These are phyloP conservation scores for Acipenser ruthenus DNA, from an alignment of 2,797 vertebrate genomes.

Conservation along the genomic window DNA sequence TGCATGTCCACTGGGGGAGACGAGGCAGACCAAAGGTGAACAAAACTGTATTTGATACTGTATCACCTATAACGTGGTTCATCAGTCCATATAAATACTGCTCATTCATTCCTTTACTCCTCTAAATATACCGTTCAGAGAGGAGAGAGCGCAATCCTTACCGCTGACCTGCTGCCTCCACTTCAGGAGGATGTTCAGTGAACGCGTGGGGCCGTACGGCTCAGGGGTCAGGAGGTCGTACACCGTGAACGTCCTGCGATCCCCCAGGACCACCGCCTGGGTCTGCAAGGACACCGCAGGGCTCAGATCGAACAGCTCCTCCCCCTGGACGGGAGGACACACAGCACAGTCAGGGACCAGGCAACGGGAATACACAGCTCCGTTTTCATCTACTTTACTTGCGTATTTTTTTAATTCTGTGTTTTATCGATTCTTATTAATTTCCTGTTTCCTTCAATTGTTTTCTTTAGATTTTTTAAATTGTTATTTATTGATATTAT, in stretches of 20 bases:
- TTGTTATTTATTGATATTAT: no score
- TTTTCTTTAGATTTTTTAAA: no score
- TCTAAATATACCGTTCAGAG: constrained; percentile 3
- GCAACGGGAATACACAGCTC: background rate
- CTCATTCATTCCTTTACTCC: background rate
- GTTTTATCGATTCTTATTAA: no score
- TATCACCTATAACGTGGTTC: no score
- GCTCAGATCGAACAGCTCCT: constrained; percentile 75
- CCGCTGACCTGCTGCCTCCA: constrained; percentile 75
- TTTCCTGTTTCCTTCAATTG: no score
- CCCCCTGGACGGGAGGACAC: constrained; percentile 49
- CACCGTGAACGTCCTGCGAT: constrained; percentile 74
- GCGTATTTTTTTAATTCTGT: no score
- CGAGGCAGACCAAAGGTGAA: background rate
- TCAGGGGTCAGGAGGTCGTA: constrained; percentile 76
- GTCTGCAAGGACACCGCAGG: constrained; percentile 61
- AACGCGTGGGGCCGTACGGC: constrained; percentile 70
- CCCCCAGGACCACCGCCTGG: constrained; percentile 75
- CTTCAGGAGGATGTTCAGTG: constrained; percentile 82
- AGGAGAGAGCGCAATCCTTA: constrained; percentile 27
- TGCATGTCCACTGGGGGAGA: constrained; percentile 50
- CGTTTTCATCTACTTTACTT: no score
- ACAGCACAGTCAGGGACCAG: constrained; percentile 1
- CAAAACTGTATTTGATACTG: background rate
- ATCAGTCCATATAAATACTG: no score